Percentiles rank a stretch among this genome's conserved stretches.
Conservation (phyloP, 2,888 invertebrate species). For the Brachypterus glaber region DNA sequence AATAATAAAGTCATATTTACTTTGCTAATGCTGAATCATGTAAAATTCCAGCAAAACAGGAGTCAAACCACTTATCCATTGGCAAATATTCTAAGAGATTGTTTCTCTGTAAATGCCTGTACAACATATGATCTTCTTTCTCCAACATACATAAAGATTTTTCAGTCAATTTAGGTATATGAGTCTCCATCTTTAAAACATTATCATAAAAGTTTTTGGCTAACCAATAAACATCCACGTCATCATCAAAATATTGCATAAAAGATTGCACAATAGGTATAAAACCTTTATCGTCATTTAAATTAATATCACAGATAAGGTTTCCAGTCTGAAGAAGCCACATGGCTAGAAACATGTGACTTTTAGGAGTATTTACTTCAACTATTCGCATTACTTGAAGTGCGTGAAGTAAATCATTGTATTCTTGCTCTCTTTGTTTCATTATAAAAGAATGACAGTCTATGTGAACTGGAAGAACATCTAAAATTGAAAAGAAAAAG, state of each 20-base stretch:
- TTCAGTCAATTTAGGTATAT: conserved; percentile 57
- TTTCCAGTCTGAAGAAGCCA: conserved; percentile 70
- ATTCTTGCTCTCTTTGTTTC: conserved; percentile 65
- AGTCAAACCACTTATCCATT: conserved; percentile 68
- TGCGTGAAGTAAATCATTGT: conserved; percentile 61
- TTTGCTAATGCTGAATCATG: conserved; percentile 69
- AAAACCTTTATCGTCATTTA: conserved; percentile 26
- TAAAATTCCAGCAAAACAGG: conserved; percentile 73
- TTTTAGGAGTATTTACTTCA: conserved; percentile 54
- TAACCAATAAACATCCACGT: conserved; percentile 76
- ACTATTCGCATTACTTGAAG: conserved; percentile 58
- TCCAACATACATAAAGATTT: conserved; percentile 58
- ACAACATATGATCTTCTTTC: conserved; percentile 66
- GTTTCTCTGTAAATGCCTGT: conserved; percentile 57
- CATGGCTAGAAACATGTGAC: conserved; percentile 65
- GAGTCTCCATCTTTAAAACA: conserved; percentile 55
- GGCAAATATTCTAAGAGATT: conserved; percentile 57
- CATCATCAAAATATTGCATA: conserved; percentile 60
- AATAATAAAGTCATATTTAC: conserved; percentile 43
- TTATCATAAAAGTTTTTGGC: conserved; percentile 65
- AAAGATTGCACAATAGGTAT: conserved; percentile 58
- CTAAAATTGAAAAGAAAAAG: conserved; percentile 45
- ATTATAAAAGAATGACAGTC: conserved; percentile 67
- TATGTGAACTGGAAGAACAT: conserved; percentile 66
- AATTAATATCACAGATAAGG: conserved; percentile 37